A percentile compares a stretch with the other conserved stretches of the same genome.
These are phyloP conservation scores for Oreochromis mossambicus DNA, from an alignment of 2,797 vertebrate genomes.

Conservation along the genomic window DNA sequence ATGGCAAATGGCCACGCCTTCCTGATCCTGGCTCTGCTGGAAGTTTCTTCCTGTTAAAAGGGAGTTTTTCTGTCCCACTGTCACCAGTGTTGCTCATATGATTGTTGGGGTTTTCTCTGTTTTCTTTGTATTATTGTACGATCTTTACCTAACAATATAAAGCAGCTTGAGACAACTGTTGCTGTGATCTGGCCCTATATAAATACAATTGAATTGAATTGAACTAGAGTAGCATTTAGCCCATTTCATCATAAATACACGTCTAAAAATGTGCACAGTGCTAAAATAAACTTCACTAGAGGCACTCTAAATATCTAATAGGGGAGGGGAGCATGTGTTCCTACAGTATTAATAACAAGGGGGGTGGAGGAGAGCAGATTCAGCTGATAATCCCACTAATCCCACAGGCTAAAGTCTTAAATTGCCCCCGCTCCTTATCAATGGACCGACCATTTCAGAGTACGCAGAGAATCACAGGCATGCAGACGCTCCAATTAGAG, in stretches of 20 bases:
- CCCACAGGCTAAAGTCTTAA: conserved; percentile 70
- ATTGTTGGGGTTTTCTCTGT: no score
- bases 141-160: no score
- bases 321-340: conserved; percentile 37
- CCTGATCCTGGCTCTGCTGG: no score
- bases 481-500: conserved; percentile 74
- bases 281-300: neutral
- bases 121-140: no score
- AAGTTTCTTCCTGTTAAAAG: no score
- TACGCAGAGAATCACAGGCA: conserved; percentile 39
- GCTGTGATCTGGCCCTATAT: neutral
- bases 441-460: conserved; percentile 26
- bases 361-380: conserved; percentile 53
- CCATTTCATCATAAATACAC: neutral
- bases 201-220: neutral
- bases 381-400: conserved; percentile 79
- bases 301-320: neutral
- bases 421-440: conserved; percentile 65
- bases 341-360: conserved; percentile 38
- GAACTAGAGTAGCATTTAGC: neutral
- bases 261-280: neutral
- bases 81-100: no score
- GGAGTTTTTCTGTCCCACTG: no score
- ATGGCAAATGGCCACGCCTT: no score
- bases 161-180: no score